A percentile compares a stretch with the other conserved stretches of the same genome.
phyloP scores from a whole-genome alignment of 2,888 invertebrate genomes.

The Tenodera sinensis region DNA sequence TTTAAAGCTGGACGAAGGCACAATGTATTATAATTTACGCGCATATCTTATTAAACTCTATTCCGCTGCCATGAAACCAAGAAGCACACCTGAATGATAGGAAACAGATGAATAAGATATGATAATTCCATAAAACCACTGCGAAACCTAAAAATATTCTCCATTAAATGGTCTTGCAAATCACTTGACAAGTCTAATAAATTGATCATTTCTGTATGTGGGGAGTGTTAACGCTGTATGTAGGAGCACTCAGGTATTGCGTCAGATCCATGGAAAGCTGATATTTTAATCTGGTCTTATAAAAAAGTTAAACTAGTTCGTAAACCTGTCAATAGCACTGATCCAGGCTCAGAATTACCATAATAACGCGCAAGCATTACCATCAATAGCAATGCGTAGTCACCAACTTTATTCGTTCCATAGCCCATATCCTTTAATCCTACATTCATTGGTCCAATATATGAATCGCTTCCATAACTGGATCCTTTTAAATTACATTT shows the following conservation, averaged over 20 bases:
- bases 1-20: too few relatives aligned
- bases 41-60: too few relatives aligned
- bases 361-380: neutral
- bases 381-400: neutral
- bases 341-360: neutral
- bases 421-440: neutral
- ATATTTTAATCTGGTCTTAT: neutral
- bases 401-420: neutral
- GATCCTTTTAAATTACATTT: too few relatives aligned
- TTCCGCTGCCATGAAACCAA: too few relatives aligned
- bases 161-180: neutral
- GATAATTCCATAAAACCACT: neutral
- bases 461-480: neutral
- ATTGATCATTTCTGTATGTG: neutral
- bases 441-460: neutral
- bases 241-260: neutral
- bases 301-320: neutral
- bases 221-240: neutral
- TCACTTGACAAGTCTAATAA: neutral
- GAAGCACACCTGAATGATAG: too few relatives aligned
- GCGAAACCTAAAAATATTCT: neutral
- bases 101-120: too few relatives aligned
- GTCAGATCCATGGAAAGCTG: neutral
- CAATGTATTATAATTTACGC: too few relatives aligned
- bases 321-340: neutral